These are phyloP conservation scores for Hydropotes inermis DNA, from an alignment of 2,113 vertebrate species.

Conservation along the genomic window DNA sequence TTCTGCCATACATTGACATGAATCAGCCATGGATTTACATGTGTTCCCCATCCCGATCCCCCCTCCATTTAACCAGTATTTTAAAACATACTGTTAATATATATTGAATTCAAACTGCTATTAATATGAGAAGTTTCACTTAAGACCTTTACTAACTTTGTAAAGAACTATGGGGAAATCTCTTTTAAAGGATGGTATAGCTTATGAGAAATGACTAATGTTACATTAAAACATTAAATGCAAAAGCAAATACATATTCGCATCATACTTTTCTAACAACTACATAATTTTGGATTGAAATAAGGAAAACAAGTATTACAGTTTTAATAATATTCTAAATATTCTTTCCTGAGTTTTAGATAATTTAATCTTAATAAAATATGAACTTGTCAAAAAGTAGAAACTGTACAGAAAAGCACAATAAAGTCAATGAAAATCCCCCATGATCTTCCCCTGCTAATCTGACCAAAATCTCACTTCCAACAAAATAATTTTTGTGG, in stretches of 20 bases:
- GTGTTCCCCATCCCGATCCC: too few species aligned
- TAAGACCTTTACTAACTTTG: conserved; percentile 12
- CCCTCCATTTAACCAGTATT: conserved; percentile 7
- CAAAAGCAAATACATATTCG: conserved; percentile 18
- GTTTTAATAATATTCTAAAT: background rate
- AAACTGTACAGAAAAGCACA: background rate
- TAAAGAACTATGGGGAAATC: background rate
- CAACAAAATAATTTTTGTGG: conserved; percentile 63
- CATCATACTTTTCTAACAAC: background rate
- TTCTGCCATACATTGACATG: too few species aligned
- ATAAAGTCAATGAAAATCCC: background rate
- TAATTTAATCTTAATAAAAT: conserved; percentile 20
- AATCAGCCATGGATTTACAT: too few species aligned
- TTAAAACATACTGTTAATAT: conserved; percentile 26
- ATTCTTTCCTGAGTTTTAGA: background rate
- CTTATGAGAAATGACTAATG: conserved; percentile 26
- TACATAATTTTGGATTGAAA: background rate
- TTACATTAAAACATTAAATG: conserved; percentile 34
- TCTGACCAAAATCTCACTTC: conserved; percentile 1
- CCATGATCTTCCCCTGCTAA: background rate
- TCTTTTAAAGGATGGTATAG: background rate
- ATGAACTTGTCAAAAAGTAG: conserved; percentile 21
- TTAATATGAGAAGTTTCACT: background rate
- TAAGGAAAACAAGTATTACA: background rate
- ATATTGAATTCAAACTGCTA: background rate